Evolutionary conservation across 2,888 invertebrate genomes (phyloP).

Genomic region (Lasioglossum leucozonium): DNA sequence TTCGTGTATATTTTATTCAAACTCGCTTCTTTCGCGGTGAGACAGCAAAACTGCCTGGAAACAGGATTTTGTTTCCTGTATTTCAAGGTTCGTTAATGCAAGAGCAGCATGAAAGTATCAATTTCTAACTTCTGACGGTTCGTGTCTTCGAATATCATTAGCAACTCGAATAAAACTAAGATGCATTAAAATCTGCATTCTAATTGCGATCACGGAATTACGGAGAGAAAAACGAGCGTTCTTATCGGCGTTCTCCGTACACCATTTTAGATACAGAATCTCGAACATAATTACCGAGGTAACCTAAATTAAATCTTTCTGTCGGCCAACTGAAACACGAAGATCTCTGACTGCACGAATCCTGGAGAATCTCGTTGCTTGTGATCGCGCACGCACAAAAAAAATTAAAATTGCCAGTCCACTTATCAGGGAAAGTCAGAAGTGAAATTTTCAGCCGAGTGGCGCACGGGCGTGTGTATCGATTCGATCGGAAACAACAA

Average conservation of each 20-base stretch:
- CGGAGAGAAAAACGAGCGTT: not conserved
- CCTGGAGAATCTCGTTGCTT: not conserved
- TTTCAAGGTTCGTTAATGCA: not conserved
- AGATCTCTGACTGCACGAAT: not conserved
- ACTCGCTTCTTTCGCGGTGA: not conserved
- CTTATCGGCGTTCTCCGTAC: not conserved
- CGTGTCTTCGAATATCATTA: not conserved
- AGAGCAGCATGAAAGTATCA: not conserved
- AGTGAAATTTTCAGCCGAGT: not conserved
- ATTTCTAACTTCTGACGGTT: not conserved
- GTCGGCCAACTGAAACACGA: not conserved
- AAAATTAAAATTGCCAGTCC: not conserved
- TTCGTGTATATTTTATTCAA: not conserved
- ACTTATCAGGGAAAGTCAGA: not conserved
- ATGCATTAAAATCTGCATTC: not conserved
- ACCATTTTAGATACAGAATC: not conserved
- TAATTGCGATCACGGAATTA: not conserved
- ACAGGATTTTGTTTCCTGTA: not conserved
- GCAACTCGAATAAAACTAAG: not conserved
- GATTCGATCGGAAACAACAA: not conserved
- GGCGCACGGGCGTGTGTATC: not conserved
- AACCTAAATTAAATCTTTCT: not conserved
- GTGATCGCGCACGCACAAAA: not conserved
- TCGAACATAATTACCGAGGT: not conserved
- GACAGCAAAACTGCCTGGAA: not conserved